Evolutionary conservation across 30 jellyfish, hydroid and myxozoan genomes (phyloP).

Genomic region (Aurelia sp.): DNA sequence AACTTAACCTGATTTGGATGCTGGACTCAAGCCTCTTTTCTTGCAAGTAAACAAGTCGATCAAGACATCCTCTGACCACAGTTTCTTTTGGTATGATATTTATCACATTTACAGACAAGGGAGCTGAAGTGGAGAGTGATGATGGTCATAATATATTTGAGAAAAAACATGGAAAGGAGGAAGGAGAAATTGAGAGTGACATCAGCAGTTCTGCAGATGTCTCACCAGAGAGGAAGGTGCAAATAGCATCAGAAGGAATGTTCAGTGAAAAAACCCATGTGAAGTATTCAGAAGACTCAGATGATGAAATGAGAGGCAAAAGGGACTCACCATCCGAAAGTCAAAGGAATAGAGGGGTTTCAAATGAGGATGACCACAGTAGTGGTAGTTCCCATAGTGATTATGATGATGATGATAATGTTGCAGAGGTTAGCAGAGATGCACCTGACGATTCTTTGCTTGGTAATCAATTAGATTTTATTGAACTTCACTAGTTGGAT

Average conservation of each 20-base stretch:
- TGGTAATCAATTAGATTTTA: neutral
- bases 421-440: conserved; percentile 55
- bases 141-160: conserved; percentile 4
- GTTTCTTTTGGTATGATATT: neutral
- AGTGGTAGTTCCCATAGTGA: neutral
- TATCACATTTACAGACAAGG: neutral
- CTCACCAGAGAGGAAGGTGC: conserved; percentile 22
- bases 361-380: neutral
- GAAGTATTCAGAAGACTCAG: conserved; percentile 1
- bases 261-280: conserved; percentile 42
- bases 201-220: conserved; percentile 40
- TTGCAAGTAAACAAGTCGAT: too few species aligned
- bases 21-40: too few species aligned
- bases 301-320: neutral
- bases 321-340: neutral
- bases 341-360: neutral
- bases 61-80: too few species aligned
- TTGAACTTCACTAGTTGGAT: too few species aligned
- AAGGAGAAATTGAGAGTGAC: conserved; percentile 72
- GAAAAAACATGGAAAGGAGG: conserved; percentile 38
- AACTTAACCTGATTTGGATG: too few species aligned
- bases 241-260: conserved; percentile 33
- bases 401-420: neutral
- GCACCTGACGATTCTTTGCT: conserved; percentile 48
- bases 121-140: neutral